Evolutionary conservation across 2,113 vertebrate species (phyloP).

Genomic region (Neotragus pygmaeus): DNA sequence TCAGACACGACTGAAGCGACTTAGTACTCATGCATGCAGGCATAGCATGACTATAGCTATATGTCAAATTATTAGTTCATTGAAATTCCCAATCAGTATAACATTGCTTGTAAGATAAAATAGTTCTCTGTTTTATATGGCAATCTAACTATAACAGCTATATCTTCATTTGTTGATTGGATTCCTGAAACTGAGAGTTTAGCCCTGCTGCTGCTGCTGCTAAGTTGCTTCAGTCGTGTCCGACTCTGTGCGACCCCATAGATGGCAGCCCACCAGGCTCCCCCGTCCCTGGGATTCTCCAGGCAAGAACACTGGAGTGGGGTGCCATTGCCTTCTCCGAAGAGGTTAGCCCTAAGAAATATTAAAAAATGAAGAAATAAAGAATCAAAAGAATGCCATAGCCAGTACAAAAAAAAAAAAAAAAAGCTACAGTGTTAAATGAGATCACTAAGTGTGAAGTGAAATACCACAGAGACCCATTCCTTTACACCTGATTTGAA

Average conservation of each 20-base stretch:
- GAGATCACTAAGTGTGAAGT: not conserved
- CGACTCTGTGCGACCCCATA: too few species aligned
- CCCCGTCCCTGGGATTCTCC: too few species aligned
- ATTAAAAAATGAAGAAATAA: not conserved
- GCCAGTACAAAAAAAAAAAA: not conserved
- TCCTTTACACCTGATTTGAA: not conserved
- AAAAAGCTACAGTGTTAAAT: not conserved
- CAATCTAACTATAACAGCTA: not conserved
- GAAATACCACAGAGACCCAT: not conserved
- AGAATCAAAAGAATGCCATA: not conserved
- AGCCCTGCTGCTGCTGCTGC: too few species aligned
- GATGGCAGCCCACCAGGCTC: too few species aligned
- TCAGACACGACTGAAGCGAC: not conserved
- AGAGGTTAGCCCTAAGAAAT: not conserved
- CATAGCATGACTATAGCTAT: not conserved
- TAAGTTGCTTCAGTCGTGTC: too few species aligned
- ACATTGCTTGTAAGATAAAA: not conserved
- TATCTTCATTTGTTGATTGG: not conserved
- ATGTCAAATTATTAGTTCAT: not conserved
- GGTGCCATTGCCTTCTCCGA: too few species aligned
- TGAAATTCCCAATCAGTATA: not conserved
- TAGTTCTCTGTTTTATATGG: not conserved
- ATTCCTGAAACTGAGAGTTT: not conserved
- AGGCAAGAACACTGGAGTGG: too few species aligned
- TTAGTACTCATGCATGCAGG: not conserved